Evolutionary conservation across 2,888 invertebrate species (phyloP), one percentile per base, ranked within the genome.

Genomic region (Rhagonycha lutea): DNA sequence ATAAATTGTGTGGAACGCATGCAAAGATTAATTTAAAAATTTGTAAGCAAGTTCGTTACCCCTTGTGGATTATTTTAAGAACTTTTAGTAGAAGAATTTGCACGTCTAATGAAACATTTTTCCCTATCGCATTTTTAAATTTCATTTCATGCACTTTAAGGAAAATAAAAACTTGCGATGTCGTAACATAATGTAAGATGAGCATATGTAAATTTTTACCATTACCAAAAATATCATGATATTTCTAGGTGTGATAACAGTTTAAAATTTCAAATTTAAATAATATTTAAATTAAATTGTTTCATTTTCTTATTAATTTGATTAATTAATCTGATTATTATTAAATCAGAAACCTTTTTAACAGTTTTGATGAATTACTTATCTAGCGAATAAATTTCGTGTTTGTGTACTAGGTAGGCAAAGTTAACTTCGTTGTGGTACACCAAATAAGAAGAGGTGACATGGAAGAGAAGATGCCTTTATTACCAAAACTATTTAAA

Each of bases 81-180:
- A 60, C 68, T 29, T 62, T 24, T 60, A 62, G 61, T 61, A 67
- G 14, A 61, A 67, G 68, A 68, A 68, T 73, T 73, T 68, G 72
- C 72, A 73, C 72, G 68, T 26, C 12, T 26, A 65, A 32, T 14
- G 18, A 68, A 60, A 72, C 23, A 61, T 61, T 72, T 72, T 72
- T 68, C 72, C 72, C 72, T n/a, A 68, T 65, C 18, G 67, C 72
- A 67, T 67, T 72, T 67, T 72, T 60, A 68, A 71, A 63, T 28
- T 23, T 24, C 67, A 28, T 68, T 68, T 72, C 60, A 72, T 72
- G 23, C 67, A 67, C 72, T 72, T 67, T 61, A 8, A 65, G 12
- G 12, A 65, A 23, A 47, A 47, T 47, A 47, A 47, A 47, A 47
- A 12, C n/a, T 47, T n/a, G 47, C n/a, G n/a, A 47, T 47, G 47